Conservation (phyloP, 2,888 invertebrate species). For the Drosophila formosana region DNA sequence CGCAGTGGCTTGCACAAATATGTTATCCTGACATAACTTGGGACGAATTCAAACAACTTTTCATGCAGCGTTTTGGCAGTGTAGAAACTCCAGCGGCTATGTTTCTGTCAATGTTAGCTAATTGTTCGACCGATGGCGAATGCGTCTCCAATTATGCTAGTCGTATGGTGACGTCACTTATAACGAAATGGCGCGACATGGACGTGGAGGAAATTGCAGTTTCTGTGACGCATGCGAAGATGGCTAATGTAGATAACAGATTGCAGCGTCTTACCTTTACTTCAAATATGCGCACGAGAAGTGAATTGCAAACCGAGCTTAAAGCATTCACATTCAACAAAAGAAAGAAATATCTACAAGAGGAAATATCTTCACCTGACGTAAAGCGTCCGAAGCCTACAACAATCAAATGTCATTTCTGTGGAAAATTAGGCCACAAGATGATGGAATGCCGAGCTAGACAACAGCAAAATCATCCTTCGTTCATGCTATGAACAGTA, state of each 20-base stretch:
- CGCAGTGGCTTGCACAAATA: background rate
- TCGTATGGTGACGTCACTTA: constrained; percentile 23
- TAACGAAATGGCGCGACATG: constrained; percentile 36
- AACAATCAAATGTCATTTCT: constrained; percentile 18
- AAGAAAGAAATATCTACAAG: constrained; percentile 10
- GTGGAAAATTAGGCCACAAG: constrained; percentile 20
- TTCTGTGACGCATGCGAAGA: constrained; percentile 27
- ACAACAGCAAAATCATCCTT: constrained; percentile 12
- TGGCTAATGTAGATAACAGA: constrained; percentile 31
- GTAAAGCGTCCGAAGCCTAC: constrained; percentile 4
- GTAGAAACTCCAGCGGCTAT: constrained; percentile 19
- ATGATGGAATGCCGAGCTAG: constrained; percentile 6
- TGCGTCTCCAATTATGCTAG: constrained; percentile 35
- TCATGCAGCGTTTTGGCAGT: constrained; percentile 16
- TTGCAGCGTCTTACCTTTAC: constrained; percentile 20
- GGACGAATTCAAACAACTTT: constrained; percentile 19
- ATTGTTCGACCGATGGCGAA: constrained; percentile 21
- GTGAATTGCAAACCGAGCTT: constrained; percentile 6
- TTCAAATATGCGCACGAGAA: constrained; percentile 18
- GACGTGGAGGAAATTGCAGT: constrained; percentile 28
- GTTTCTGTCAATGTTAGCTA: constrained; percentile 16
- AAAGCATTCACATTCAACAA: constrained; percentile 1
- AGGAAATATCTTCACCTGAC: constrained; percentile 1
- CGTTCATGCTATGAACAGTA: background rate
- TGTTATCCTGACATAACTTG: constrained; percentile 21